Evolutionary conservation across 2,797 vertebrate species (phyloP).

Genomic region (Melanotaenia boesemani): DNA sequence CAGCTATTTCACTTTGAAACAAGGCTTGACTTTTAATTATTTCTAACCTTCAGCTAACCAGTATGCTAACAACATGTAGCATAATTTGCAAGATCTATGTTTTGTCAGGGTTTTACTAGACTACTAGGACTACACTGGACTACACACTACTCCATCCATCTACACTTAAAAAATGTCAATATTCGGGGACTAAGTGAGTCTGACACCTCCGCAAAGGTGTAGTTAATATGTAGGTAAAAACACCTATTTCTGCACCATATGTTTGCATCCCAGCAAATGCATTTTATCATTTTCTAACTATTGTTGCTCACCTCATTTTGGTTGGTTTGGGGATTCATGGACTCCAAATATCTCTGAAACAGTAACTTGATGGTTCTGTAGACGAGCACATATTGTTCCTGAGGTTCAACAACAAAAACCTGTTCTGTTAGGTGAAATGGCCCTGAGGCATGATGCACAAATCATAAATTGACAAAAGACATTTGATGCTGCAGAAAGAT

Average conservation of each 20-base stretch:
- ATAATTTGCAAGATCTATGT: no score
- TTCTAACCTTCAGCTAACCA: no score
- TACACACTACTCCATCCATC: no score
- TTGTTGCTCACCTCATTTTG: constrained; percentile 64
- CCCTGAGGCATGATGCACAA: neutral
- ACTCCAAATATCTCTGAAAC: constrained; percentile 87
- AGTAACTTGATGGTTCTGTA: constrained; percentile 88
- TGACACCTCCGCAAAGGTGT: no score
- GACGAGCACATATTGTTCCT: constrained; percentile 97
- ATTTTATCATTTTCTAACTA: neutral
- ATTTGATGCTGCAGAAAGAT: constrained; percentile 2
- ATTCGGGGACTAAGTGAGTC: no score
- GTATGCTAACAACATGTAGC: no score
- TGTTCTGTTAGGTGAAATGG: constrained; percentile 39
- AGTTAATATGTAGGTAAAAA: no score
- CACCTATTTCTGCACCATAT: neutral
- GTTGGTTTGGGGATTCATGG: constrained; percentile 52
- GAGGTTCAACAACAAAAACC: constrained; percentile 46
- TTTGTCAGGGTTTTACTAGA: no score
- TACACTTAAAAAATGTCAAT: no score
- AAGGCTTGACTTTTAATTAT: no score
- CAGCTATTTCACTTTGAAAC: no score
- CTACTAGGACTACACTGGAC: no score
- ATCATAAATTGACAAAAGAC: constrained; percentile 18
- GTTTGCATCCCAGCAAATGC: neutral